A percentile compares a stretch with the other conserved stretches of the same genome.
phyloP scores from a whole-genome alignment of 2,888 invertebrate species.

The Diploptera punctata region DNA sequence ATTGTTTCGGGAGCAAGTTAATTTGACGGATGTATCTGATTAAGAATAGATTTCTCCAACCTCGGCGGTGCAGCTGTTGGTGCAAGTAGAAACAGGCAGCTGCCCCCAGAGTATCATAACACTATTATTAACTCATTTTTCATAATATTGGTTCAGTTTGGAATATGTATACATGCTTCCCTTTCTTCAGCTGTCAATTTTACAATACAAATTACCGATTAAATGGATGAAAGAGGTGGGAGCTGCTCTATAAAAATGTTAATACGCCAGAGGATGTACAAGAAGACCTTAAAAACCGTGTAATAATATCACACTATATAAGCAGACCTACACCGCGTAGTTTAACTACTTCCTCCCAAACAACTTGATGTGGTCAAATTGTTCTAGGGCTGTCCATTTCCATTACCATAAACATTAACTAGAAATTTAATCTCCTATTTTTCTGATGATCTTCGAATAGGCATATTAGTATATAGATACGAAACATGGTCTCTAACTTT shows the following conservation, averaged over 20 bases:
- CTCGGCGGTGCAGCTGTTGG: not conserved
- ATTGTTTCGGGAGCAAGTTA: no score
- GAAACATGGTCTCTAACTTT: no score
- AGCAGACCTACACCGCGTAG: not conserved
- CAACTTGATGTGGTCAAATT: not conserved
- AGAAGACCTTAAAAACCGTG: not conserved
- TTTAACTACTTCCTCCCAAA: conserved; percentile 2
- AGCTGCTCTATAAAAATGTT: not conserved
- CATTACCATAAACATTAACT: no score
- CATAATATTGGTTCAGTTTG: not conserved
- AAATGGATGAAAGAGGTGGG: not conserved
- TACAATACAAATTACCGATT: conserved; percentile 11
- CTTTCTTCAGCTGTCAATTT: conserved; percentile 7
- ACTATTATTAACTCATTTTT: conserved; percentile 3
- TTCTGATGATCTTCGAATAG: no score
- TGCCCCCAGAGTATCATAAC: not conserved
- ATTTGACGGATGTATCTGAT: no score
- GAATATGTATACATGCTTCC: not conserved
- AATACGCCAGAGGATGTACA: not conserved
- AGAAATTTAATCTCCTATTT: no score
- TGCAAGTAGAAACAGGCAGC: not conserved
- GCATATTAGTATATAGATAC: no score
- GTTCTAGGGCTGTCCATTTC: not conserved
- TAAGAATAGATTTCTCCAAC: not conserved
- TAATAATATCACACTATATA: not conserved